Percentiles rank a stretch among this genome's conserved stretches.
Evolutionary conservation across 1,140 invertebrate genomes (phyloP).

Genomic region (Leptinotarsa lineolata): DNA sequence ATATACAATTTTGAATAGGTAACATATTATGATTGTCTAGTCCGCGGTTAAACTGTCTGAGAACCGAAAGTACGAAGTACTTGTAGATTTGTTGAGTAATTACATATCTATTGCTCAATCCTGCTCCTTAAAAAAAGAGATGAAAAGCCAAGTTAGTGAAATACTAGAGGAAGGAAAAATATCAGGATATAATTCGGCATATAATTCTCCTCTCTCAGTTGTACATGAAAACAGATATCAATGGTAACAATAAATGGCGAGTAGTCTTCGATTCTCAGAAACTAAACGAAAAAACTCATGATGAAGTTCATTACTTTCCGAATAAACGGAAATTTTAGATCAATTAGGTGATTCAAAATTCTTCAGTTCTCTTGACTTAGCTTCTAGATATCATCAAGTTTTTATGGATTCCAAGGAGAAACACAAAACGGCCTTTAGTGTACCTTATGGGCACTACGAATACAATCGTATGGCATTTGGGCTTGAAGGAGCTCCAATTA

Average conservation of each 20-base stretch:
- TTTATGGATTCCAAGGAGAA: neutral
- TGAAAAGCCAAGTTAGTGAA: too few relatives aligned
- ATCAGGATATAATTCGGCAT: too few relatives aligned
- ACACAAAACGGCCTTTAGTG: slow-evolving; percentile 1
- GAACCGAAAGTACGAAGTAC: too few relatives aligned
- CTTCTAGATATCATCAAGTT: slow-evolving; percentile 60
- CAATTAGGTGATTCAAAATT: slow-evolving; percentile 53
- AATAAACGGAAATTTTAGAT: slow-evolving; percentile 56
- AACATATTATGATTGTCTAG: too few relatives aligned
- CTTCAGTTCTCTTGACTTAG: slow-evolving; percentile 59
- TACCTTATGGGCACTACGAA: neutral
- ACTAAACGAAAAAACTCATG: slow-evolving; percentile 50
- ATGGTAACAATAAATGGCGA: slow-evolving; percentile 44
- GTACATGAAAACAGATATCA: slow-evolving; percentile 41
- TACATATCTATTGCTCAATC: too few relatives aligned
- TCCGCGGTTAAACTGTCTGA: too few relatives aligned
- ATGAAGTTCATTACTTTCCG: slow-evolving; percentile 59
- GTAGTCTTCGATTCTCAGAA: slow-evolving; percentile 54
- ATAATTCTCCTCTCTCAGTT: slow-evolving; percentile 33
- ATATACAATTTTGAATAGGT: too few relatives aligned
- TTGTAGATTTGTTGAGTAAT: too few relatives aligned
- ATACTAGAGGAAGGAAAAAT: too few relatives aligned
- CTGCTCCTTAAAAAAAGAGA: too few relatives aligned
- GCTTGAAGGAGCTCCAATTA: neutral
- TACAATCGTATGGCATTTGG: neutral